Percentiles rank a stretch among this genome's conserved stretches.
phyloP scores from a whole-genome alignment of 2,888 invertebrate species.

The Bellardia pandia region DNA sequence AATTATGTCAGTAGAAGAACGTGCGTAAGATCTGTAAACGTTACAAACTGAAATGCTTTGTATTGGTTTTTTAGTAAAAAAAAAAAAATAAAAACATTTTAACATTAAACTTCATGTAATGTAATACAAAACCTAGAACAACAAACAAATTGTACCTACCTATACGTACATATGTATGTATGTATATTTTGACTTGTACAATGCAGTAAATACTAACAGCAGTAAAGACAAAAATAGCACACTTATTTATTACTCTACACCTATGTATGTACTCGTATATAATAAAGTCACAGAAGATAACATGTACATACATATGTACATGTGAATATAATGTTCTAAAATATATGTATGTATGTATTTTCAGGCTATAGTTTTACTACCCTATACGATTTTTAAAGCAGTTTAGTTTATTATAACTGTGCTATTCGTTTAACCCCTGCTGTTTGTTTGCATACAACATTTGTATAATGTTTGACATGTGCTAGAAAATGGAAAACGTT shows the following conservation, averaged over 20 bases:
- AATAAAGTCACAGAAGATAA: not conserved
- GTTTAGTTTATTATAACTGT: not conserved
- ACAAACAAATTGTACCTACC: not conserved
- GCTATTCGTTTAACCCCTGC: not conserved
- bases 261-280: no score
- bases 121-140: slow-evolving; percentile 20
- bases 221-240: not conserved
- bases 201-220: slow-evolving; percentile 8
- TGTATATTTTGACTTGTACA: not conserved
- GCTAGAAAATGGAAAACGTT: slow-evolving; percentile 56
- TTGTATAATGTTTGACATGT: slow-evolving; percentile 56
- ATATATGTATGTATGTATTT: no score
- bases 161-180: no score
- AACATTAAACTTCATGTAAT: slow-evolving; percentile 11
- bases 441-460: slow-evolving; percentile 1
- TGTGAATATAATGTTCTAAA: not conserved
- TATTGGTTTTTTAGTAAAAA: not conserved
- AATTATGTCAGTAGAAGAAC: slow-evolving; percentile 40
- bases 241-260: no score
- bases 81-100: not conserved
- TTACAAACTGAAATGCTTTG: not conserved
- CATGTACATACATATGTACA: no score
- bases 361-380: no score
- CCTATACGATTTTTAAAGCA: no score
- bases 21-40: slow-evolving; percentile 38